These are phyloP conservation scores for Anas bernieri DNA, from an alignment of 2,797 vertebrate genomes.

Conservation along the genomic window DNA sequence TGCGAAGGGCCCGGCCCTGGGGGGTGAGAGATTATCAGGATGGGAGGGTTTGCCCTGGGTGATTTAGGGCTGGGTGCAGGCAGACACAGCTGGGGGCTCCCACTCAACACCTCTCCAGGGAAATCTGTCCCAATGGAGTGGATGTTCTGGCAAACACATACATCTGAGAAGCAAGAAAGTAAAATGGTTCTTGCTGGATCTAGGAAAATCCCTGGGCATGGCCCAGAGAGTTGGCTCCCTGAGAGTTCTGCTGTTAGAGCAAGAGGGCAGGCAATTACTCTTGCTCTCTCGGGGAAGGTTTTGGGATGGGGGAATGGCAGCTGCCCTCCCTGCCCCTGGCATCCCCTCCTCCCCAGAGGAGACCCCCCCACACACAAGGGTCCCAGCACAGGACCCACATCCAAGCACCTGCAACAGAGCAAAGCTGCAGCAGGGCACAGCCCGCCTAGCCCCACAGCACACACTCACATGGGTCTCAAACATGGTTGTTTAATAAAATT, in stretches of 20 bases:
- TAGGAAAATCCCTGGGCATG: background rate
- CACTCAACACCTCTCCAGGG: background rate
- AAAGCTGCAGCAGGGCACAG: background rate
- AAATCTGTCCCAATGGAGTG: background rate
- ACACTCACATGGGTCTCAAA: slow-evolving; percentile 58
- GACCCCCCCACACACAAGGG: accelerated
- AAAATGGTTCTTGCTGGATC: accelerated
- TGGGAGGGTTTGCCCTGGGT: background rate
- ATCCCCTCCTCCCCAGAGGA: accelerated
- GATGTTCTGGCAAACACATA: background rate
- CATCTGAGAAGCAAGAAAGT: background rate
- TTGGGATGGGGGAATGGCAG: background rate
- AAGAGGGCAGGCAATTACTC: background rate
- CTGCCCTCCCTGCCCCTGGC: background rate
- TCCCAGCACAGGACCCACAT: too few relatives aligned
- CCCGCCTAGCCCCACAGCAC: background rate
- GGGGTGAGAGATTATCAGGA: background rate
- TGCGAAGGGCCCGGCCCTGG: slow-evolving; percentile 17
- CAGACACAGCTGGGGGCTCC: background rate
- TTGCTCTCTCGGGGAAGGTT: background rate
- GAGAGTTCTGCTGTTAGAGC: background rate
- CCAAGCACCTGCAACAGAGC: background rate
- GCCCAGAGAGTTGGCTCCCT: background rate
- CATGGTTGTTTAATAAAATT: slow-evolving; percentile 73
- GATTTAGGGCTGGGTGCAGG: background rate